phyloP scores from a whole-genome alignment of 2,888 invertebrate genomes.

The Lycocerus yunnanus region DNA sequence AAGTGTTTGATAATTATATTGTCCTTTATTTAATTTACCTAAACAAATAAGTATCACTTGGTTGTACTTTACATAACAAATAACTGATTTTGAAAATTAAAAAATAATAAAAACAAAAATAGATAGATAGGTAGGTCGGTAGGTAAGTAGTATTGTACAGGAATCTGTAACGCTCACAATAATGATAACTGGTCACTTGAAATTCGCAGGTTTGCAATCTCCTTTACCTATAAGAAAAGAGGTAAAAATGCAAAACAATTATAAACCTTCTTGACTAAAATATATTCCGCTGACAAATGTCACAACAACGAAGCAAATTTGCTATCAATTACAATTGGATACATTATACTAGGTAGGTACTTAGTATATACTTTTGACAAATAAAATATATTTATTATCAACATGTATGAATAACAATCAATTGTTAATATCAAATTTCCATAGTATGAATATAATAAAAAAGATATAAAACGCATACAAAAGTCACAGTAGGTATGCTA shows the following conservation, averaged over 20 bases:
- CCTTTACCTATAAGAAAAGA: background rate
- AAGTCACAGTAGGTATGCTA: conserved; percentile 48
- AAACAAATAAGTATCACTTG: background rate
- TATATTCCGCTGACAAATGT: conserved; percentile 22
- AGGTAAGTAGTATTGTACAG: background rate
- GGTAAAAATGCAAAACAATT: conserved; percentile 18
- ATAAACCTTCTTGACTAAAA: conserved; percentile 17
- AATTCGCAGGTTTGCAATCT: background rate
- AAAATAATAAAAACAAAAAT: background rate
- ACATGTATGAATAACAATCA: conserved; percentile 5
- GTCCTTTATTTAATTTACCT: background rate
- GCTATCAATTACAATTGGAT: background rate
- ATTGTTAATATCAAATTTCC: conserved; percentile 19
- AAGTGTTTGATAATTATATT: background rate
- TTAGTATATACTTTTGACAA: conserved; percentile 14
- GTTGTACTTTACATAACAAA: background rate
- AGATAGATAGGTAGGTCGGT: background rate
- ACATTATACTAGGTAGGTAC: background rate
- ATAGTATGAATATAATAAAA: conserved; percentile 20
- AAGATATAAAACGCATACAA: conserved; percentile 47
- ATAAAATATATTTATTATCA: conserved; percentile 20
- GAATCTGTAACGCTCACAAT: conserved; percentile 55
- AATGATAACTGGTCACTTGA: conserved; percentile 43
- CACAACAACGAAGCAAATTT: conserved; percentile 23
- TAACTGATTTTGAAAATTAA: background rate